A percentile compares a stretch with the other conserved stretches of the same genome.
Conservation (phyloP, 1,140 invertebrate genomes). For the Plectrocnemia conspersa region DNA sequence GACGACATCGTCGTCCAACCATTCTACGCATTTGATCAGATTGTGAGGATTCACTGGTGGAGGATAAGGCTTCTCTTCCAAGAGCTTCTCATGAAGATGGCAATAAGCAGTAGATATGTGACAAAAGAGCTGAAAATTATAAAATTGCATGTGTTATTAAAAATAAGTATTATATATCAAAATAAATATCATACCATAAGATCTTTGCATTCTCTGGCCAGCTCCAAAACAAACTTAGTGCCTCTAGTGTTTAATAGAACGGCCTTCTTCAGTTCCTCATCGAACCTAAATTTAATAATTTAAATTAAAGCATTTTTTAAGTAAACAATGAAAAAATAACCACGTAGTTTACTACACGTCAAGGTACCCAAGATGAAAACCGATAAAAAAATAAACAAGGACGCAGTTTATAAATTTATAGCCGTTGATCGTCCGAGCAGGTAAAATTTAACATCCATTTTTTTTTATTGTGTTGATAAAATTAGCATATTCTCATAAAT, state of each 20-base stretch:
- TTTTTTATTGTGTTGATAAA: too few species aligned
- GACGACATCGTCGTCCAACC: constrained; percentile 77
- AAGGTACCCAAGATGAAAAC: too few species aligned
- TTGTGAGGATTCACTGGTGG: constrained; percentile 84
- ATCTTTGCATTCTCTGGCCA: constrained; percentile 71
- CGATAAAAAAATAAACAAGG: too few species aligned
- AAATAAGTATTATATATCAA: constrained; percentile 15
- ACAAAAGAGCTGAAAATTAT: constrained; percentile 49
- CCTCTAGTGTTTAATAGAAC: constrained; percentile 72
- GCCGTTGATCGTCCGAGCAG: too few species aligned
- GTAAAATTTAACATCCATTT: too few species aligned
- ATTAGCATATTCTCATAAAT: too few species aligned
- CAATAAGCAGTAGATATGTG: constrained; percentile 63
- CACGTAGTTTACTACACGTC: too few species aligned
- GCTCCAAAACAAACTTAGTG: constrained; percentile 66
- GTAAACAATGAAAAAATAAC: too few species aligned
- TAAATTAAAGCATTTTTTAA: too few species aligned
- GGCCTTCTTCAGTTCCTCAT: constrained; percentile 67
- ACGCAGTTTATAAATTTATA: too few species aligned
- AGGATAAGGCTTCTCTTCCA: constrained; percentile 72
- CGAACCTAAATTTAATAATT: too few species aligned
- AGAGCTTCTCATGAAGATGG: constrained; percentile 59
- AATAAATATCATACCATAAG: constrained; percentile 50
- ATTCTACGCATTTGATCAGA: constrained; percentile 82
- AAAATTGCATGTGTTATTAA: not conserved